Percentiles rank a stretch among this genome's conserved stretches.
Conservation (phyloP, 1,140 invertebrate genomes). For the Melanaphis sacchari region DNA sequence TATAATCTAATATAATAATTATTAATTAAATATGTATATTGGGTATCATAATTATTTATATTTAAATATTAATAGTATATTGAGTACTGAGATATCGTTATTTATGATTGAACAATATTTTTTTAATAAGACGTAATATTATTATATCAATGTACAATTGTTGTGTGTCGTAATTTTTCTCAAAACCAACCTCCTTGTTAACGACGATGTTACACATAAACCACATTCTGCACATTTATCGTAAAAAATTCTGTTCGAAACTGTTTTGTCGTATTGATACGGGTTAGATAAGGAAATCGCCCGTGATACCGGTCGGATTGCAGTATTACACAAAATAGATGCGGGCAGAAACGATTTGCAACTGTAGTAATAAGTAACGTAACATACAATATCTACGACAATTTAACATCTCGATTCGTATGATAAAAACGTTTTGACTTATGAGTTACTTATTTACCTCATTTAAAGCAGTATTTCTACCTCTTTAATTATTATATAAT, state of each 20-base stretch:
- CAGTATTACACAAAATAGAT: not conserved
- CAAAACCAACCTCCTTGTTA: not conserved
- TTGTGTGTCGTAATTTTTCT: not conserved
- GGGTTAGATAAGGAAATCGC: conserved; percentile 5
- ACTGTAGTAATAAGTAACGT: not conserved
- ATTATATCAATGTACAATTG: not conserved
- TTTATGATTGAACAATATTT: not conserved
- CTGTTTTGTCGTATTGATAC: conserved; percentile 16
- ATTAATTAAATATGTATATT: not conserved
- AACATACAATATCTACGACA: not conserved
- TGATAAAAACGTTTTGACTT: not conserved
- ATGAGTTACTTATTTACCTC: not conserved
- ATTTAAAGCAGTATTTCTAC: not conserved
- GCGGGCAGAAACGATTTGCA: not conserved
- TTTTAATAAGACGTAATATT: not conserved
- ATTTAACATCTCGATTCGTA: not conserved
- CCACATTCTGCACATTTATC: not conserved
- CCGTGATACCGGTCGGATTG: conserved; percentile 37
- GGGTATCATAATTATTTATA: no score
- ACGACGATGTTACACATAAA: not conserved
- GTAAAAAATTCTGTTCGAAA: not conserved
- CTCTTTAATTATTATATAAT: not conserved
- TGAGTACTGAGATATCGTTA: not conserved
- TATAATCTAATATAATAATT: no score
- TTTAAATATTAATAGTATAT: not conserved